Evolutionary conservation across 2,888 invertebrate species (phyloP), one percentile per base, ranked within the genome.

Genomic region (Drosophila merina): DNA sequence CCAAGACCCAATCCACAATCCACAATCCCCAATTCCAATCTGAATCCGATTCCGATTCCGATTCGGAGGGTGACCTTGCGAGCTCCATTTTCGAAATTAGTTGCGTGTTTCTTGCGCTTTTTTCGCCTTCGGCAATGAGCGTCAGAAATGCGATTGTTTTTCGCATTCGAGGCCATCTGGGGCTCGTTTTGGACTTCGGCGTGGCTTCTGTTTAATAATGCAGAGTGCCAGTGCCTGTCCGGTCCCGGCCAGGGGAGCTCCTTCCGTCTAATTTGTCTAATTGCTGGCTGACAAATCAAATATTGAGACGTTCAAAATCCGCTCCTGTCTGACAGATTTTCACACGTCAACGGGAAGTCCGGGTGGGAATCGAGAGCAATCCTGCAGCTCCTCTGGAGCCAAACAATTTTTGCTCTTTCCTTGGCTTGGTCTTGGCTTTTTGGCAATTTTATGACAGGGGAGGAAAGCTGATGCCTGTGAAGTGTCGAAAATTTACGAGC

Each of bases 401-500:
- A 42, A 10, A 38, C 20, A 20, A 25, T 51, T 45, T 50, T 56
- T 56, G 45, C 20, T 67, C 12, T 38, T 57, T 57, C 30, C 57
- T 49, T 20, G 20, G 20, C 20, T 20, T 20, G 20, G 49, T 36
- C 44, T 45, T 55, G 71, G 47, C 64, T 64, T 64, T 63, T 70
- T 69, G 69, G 71, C 69, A 79, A 79, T 81, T 81, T 81, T 86
- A 76, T 81, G 83, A 80, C 57, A 55, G 49, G 25, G 20, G 28
- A 30, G 55, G 30, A 5, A 28, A 31, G 28, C 51, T 40, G 57
- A 20, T 76, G 70, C 72, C 79, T 73, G 70, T 67, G 77, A 80
- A 83, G 84, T 83, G 84, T 72, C 83, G 84, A 80, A 80, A 80
- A 80, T 83, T 80, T 80, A 83, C 79, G 84, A 80, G 78, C 57